Percentiles rank a stretch among this genome's conserved stretches.
These are phyloP conservation scores for Aegotheles bennettii DNA, from an alignment of 2,113 vertebrate genomes.

Conservation along the genomic window DNA sequence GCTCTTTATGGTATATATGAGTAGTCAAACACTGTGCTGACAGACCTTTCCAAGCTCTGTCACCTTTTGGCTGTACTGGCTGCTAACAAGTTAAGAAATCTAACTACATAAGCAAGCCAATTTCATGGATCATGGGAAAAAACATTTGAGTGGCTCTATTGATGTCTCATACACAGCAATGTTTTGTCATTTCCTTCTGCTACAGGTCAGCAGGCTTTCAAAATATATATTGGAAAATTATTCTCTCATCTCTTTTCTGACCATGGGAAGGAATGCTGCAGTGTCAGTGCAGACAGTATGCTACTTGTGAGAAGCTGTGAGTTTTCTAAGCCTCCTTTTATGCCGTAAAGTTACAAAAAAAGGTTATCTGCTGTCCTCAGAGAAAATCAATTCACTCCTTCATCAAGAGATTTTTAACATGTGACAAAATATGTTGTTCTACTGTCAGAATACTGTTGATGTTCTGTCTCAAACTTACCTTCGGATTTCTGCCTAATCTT, in stretches of 20 bases:
- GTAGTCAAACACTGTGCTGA: neutral
- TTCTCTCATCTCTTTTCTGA: neutral
- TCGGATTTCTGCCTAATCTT: neutral
- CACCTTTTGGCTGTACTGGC: neutral
- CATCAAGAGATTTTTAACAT: neutral
- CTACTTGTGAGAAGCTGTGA: neutral
- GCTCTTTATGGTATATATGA: neutral
- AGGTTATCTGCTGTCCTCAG: neutral
- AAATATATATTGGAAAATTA: neutral
- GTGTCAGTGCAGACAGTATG: neutral
- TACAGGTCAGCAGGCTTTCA: neutral
- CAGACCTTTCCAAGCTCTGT: neutral
- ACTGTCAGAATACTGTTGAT: neutral
- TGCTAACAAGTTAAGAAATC: neutral
- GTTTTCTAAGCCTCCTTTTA: neutral
- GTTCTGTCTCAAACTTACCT: neutral
- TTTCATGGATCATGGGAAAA: neutral
- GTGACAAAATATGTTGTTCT: neutral
- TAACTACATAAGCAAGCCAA: neutral
- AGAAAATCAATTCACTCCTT: neutral
- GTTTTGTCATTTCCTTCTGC: neutral
- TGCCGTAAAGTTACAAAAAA: neutral
- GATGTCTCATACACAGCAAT: neutral
- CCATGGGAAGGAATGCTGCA: neutral
- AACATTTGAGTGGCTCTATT: accelerated